Evolutionary conservation across 1,140 invertebrate species (phyloP), one percentile per base, ranked within the genome.

Genomic region (Venturia canescens): DNA sequence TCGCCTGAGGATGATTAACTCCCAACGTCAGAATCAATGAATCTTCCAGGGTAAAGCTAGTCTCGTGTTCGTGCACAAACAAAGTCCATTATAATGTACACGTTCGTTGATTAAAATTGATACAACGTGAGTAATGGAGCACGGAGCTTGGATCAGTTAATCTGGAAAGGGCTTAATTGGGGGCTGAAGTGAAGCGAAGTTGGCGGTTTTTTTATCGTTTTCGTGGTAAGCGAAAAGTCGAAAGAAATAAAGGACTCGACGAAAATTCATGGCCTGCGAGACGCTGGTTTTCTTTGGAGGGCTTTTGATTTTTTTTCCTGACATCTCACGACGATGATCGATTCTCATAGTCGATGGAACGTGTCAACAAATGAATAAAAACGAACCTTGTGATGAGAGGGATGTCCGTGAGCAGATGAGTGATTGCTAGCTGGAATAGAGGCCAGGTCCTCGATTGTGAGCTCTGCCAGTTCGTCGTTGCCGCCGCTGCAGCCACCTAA

Each of bases 361-460:
- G 23, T 23, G 18, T n/a, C 3, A 23, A 60, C 2, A 66, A 66
- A 29, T 29, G 16, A 66, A 29, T 57, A 15, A 60, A 53, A 31
- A 79, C 83, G 82, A 78, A 90, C 90, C 89, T 91, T 91, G 83
- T 91, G 89, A 87, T 91, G 89, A 80, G 90, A 89, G 82, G 90
- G 87, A 87, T 91, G 89, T 83, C 87, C 88, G 89, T 90, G 90
- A 78, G 89, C 82, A 67, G 86, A 83, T 74, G 86, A 84, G 85
- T 90, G 88, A 84, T 90, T 91, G 82, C 88, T 88, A 81, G 88
- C 88, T 75, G 90, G 90, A 84, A 91, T 90, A 77, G 90, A 90
- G 84, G 90, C 90, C 90, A 90, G 90, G 87, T 91, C 90, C 89
- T 91, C 90, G 84, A 90, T 88, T 23, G 89, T 90, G 77, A 91